A percentile compares a stretch with the other conserved stretches of the same genome.
Evolutionary conservation across 2,797 vertebrate species (phyloP).

Genomic region (Nasua narica): DNA sequence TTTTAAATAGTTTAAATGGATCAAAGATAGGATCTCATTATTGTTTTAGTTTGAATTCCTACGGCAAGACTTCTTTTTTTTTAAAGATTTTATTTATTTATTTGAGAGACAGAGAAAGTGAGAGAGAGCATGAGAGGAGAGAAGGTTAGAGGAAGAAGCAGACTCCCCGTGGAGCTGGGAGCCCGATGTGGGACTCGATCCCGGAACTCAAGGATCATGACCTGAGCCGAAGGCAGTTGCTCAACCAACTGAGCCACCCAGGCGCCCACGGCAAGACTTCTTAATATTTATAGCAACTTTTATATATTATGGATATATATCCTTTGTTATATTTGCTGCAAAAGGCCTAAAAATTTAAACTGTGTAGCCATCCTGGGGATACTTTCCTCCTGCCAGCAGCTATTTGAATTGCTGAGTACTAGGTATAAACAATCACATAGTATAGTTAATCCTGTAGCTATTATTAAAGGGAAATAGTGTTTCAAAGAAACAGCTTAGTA

Average conservation of each 20-base stretch:
- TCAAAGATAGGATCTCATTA: not conserved
- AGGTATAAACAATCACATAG: not conserved
- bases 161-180: too few species aligned
- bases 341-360: slow-evolving; percentile 23
- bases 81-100: too few species aligned
- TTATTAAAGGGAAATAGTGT: not conserved
- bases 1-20: slow-evolving; percentile 10
- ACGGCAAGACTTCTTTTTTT: slow-evolving; percentile 13
- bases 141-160: too few species aligned
- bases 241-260: too few species aligned
- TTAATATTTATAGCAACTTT: slow-evolving; percentile 25
- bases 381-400: not conserved
- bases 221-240: too few species aligned
- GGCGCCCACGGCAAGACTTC: not conserved
- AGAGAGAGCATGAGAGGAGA: too few species aligned
- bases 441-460: not conserved
- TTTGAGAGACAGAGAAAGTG: too few species aligned
- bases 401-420: slow-evolving; percentile 13
- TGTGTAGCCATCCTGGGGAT: not conserved
- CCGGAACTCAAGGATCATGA: too few species aligned
- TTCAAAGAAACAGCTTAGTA: not conserved
- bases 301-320: not conserved
- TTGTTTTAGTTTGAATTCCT: slow-evolving; percentile 12
- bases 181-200: too few species aligned
- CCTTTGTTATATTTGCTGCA: not conserved